Base-by-base conservation (phyloP, 2,113 vertebrate genomes). In the Mastomys coucha region DNA sequence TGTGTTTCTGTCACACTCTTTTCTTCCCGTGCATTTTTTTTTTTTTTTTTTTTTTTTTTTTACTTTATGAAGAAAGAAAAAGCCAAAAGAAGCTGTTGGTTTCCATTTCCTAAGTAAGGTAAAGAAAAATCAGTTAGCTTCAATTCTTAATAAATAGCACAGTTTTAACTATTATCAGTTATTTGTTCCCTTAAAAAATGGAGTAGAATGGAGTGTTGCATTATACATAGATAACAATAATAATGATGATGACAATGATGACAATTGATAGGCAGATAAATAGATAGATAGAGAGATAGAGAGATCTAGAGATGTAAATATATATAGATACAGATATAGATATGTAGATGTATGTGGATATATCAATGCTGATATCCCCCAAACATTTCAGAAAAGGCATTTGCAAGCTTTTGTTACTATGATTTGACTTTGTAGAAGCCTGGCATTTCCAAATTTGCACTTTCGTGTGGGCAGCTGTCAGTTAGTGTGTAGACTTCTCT, bases 71-170 rank as follows among this genome's bases (percentile, higher is more conserved):
- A 85, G 77, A 42, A 76, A 78, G 20, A 31, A 31, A 92, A 82
- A 95, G 39, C 0, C 63, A 89, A 93, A 95, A 75, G 67, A 91
- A 95, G 7, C 26, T 42, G 67, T 22, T 82, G 16, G 39, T 80
- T 95, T 96, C 26, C 17, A 67, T 97, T 91, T 91, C 77, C 22
- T 89, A 56, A 45, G 22, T 70, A 72, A 96, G 73, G 11, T 42
- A 58, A 26, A 13, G 24, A 39, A 60, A 76, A 65, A 51, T 78
- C 60, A 70, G 56, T 63, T 89, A 36, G 33, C 24, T 70, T 20
- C 10, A 69, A 26, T 70, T 7, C 6, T 91, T 77, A 90, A 53
- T 42, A 88, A 90, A 56, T 53, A 72, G 17, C 33, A 4, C 16
- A 8, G 11, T 51, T 88, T 95, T 93, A 94, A 92, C 53, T 31